A percentile compares a stretch with the other conserved stretches of the same genome.
phyloP scores from a whole-genome alignment of 1,140 invertebrate species.

The Venturia canescens region DNA sequence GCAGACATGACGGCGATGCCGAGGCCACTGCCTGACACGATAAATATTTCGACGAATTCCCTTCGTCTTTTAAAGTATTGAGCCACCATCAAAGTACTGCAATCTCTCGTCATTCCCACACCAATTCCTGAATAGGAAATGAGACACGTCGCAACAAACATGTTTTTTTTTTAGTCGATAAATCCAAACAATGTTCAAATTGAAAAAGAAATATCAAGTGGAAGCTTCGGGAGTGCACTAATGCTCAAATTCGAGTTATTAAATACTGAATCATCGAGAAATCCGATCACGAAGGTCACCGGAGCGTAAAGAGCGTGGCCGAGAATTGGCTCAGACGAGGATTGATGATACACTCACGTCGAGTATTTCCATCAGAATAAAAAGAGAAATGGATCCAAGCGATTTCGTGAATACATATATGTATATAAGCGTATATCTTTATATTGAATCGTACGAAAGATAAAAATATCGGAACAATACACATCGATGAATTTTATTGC shows the following conservation, averaged over 20 bases:
- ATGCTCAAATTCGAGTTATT: no score
- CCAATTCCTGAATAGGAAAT: conserved; percentile 83
- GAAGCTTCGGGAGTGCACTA: no score
- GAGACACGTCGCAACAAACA: neutral
- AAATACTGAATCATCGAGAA: no score
- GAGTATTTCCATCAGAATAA: conserved; percentile 46
- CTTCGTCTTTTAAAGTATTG: conserved; percentile 92
- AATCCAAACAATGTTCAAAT: no score
- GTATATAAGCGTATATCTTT: neutral
- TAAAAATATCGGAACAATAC: conserved; percentile 1
- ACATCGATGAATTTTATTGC: neutral
- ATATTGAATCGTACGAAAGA: neutral
- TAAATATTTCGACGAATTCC: conserved; percentile 92
- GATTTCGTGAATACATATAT: neutral
- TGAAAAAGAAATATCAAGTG: neutral
- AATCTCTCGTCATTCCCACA: conserved; percentile 89
- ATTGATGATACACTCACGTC: conserved; percentile 35
- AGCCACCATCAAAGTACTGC: conserved; percentile 92
- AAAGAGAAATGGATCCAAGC: conserved; percentile 29
- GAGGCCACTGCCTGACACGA: conserved; percentile 89
- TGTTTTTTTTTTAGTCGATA: no score
- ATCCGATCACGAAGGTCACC: no score
- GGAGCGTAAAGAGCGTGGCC: no score
- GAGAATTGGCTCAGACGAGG: neutral
- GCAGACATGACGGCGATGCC: conserved; percentile 90